Conservation (phyloP, 2,888 invertebrate genomes). For the Morpho achilles region DNA sequence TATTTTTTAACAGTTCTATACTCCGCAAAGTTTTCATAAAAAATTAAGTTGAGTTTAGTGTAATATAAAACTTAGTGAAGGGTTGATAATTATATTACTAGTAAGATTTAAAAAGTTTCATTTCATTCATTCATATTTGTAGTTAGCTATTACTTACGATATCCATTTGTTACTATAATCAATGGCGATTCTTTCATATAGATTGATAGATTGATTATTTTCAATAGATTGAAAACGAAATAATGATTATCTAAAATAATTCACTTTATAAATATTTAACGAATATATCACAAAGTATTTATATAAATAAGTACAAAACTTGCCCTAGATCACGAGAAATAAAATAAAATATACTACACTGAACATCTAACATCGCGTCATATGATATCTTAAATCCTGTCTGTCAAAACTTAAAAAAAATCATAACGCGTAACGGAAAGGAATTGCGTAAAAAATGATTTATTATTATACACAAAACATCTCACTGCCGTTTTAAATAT, state of each 20-base stretch:
- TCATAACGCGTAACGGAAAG: conserved; percentile 57
- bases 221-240: background rate
- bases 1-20: conserved; percentile 35
- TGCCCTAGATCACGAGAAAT: conserved; percentile 25
- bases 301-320: conserved; percentile 13
- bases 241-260: background rate
- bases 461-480: conserved; percentile 46
- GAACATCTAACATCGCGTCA: conserved; percentile 44
- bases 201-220: too few relatives aligned
- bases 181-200: too few relatives aligned
- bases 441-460: conserved; percentile 69
- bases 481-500: conserved; percentile 35
- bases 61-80: conserved; percentile 7
- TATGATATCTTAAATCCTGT: conserved; percentile 64
- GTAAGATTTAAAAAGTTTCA: too few relatives aligned
- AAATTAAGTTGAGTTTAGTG: conserved; percentile 9
- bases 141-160: too few relatives aligned
- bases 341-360: conserved; percentile 44
- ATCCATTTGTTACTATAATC: too few relatives aligned
- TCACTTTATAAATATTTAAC: conserved; percentile 3
- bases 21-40: too few relatives aligned
- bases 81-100: background rate
- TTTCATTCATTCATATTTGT: too few relatives aligned
- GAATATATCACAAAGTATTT: conserved; percentile 1
- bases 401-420: conserved; percentile 60